Conservation (phyloP, 2,797 vertebrate genomes). For the Lepus oiostolus region DNA sequence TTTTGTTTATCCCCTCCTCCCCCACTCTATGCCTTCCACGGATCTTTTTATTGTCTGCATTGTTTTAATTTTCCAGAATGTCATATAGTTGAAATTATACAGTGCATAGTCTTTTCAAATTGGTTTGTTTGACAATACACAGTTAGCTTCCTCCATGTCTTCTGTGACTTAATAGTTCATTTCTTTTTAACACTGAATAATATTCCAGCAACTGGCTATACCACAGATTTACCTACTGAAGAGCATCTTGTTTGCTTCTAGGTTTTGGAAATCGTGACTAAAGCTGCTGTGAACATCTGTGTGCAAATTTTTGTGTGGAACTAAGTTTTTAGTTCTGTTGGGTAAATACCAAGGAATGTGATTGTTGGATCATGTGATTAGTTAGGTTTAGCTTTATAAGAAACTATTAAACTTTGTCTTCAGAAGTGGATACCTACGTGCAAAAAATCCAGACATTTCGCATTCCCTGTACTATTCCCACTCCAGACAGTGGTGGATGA, state of each 20-base stretch:
- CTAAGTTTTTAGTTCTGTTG: not conserved
- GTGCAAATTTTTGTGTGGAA: not conserved
- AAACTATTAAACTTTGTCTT: not conserved
- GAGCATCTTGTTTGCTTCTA: constrained; percentile 17
- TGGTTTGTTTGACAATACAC: not conserved
- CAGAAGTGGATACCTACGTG: not conserved
- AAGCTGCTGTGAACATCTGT: not conserved
- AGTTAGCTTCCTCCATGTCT: not conserved
- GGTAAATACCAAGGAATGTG: not conserved
- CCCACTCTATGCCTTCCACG: not conserved
- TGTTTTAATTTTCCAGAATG: not conserved
- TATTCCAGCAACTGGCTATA: not conserved
- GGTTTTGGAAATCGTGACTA: not conserved
- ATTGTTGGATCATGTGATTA: not conserved
- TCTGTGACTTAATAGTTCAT: constrained; percentile 39
- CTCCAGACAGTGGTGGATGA: not conserved
- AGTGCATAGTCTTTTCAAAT: not conserved
- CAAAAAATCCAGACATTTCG: not conserved
- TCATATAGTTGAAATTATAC: not conserved
- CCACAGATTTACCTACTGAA: not conserved
- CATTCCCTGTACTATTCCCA: not conserved
- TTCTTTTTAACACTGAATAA: constrained; percentile 19
- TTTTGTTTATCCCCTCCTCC: not conserved
- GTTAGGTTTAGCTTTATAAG: constrained; percentile 33
- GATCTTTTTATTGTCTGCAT: not conserved